Conservation (phyloP, 2,888 invertebrate species). For the Melieria crassipennis region DNA sequence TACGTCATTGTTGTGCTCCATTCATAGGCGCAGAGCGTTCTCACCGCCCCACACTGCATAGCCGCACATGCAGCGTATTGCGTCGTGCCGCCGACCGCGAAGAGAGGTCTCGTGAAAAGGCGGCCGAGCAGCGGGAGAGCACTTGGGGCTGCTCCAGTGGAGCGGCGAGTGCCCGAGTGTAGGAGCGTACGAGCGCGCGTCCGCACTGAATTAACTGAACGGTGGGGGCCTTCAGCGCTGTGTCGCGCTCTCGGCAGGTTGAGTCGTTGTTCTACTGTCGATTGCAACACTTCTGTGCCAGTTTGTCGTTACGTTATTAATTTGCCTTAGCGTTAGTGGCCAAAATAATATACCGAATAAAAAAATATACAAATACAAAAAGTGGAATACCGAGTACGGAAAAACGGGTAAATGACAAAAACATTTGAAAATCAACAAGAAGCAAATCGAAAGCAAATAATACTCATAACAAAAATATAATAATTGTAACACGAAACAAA, state of each 20-base stretch:
- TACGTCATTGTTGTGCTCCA: neutral
- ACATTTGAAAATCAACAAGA: neutral
- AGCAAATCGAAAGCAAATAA: constrained; percentile 11
- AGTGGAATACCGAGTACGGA: constrained; percentile 26
- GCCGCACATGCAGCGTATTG: too few relatives aligned
- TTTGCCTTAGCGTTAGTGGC: constrained; percentile 34
- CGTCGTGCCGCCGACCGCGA: too few relatives aligned
- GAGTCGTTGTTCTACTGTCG: constrained; percentile 36
- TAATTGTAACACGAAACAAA: constrained; percentile 16
- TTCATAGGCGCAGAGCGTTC: constrained; percentile 20
- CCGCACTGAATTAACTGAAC: neutral
- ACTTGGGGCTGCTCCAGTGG: neutral
- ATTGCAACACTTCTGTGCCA: constrained; percentile 36
- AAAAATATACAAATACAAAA: constrained; percentile 26
- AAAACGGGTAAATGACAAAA: constrained; percentile 23
- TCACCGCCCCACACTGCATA: neutral
- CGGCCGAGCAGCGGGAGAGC: neutral
- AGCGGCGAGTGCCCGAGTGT: constrained; percentile 1
- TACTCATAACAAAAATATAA: constrained; percentile 8
- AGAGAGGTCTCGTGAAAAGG: too few relatives aligned
- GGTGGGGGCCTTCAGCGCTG: neutral
- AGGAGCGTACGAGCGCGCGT: constrained; percentile 28
- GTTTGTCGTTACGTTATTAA: constrained; percentile 33
- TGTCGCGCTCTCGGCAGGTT: constrained; percentile 16
- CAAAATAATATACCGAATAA: constrained; percentile 28